Evolutionary conservation across 2,888 invertebrate species (phyloP).

Genomic region (Stenichneumon culpator): DNA sequence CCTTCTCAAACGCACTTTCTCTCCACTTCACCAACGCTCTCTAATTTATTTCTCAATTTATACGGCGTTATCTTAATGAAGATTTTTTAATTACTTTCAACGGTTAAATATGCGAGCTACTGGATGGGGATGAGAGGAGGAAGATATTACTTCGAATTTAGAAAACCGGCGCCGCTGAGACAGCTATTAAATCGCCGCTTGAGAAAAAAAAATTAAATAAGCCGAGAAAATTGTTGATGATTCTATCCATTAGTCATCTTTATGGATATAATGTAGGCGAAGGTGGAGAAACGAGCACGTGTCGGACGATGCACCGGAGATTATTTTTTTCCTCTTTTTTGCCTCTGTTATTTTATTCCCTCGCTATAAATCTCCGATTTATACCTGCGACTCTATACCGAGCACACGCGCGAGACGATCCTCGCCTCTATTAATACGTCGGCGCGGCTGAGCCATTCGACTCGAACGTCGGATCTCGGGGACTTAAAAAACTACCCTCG

Average conservation of each 20-base stretch:
- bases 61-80: slow-evolving; percentile 77
- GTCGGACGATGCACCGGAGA: slow-evolving; percentile 36
- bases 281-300: slow-evolving; percentile 20
- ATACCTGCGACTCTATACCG: slow-evolving; percentile 58
- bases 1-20: slow-evolving; percentile 39
- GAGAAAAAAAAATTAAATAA: slow-evolving; percentile 31
- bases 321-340: slow-evolving; percentile 24
- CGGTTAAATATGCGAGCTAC: slow-evolving; percentile 55
- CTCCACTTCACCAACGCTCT: slow-evolving; percentile 29
- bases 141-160: slow-evolving; percentile 54
- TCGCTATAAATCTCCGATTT: slow-evolving; percentile 65
- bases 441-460: slow-evolving; percentile 31
- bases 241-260: slow-evolving; percentile 5
- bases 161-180: slow-evolving; percentile 45
- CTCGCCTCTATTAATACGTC: slow-evolving; percentile 59
- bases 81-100: slow-evolving; percentile 78
- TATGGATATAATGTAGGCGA: not conserved
- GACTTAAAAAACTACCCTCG: slow-evolving; percentile 64
- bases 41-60: slow-evolving; percentile 79
- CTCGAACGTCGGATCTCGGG: slow-evolving; percentile 48
- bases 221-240: slow-evolving; percentile 37
- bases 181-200: slow-evolving; percentile 54
- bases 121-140: slow-evolving; percentile 8
- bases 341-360: slow-evolving; percentile 57
- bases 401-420: slow-evolving; percentile 54